Evolutionary conservation across 1,140 invertebrate species (phyloP).

Genomic region (Drosophila sulfurigaster): DNA sequence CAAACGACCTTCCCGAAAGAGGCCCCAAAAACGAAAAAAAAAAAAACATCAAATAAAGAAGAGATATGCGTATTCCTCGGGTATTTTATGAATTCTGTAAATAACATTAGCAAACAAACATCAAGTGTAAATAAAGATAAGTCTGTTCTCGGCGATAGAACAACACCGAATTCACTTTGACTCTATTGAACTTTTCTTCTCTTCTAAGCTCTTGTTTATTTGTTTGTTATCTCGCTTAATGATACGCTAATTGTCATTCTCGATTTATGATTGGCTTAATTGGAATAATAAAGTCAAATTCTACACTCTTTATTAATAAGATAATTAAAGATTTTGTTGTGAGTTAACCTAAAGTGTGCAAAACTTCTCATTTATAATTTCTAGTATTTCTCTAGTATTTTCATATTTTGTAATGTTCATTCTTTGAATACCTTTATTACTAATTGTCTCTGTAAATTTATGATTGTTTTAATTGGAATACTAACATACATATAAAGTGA

Average conservation of each 20-base stretch:
- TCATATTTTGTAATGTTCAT: too few relatives aligned
- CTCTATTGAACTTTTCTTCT: not conserved
- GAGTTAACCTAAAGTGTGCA: too few relatives aligned
- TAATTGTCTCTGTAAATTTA: too few relatives aligned
- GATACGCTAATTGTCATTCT: not conserved
- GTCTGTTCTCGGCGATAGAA: not conserved
- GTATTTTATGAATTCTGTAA: conserved; percentile 33
- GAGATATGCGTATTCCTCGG: conserved; percentile 28
- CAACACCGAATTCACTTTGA: conserved; percentile 9
- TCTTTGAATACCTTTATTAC: too few relatives aligned
- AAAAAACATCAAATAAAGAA: not conserved
- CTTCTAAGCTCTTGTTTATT: not conserved
- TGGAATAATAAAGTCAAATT: not conserved
- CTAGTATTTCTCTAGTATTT: too few relatives aligned
- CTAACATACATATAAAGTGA: too few relatives aligned
- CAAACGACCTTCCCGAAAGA: conserved; percentile 42
- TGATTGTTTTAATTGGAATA: too few relatives aligned
- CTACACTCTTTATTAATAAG: too few relatives aligned
- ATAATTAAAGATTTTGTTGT: too few relatives aligned
- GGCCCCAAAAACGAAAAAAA: not conserved
- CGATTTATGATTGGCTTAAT: not conserved
- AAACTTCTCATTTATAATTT: too few relatives aligned
- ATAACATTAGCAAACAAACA: conserved; percentile 21
- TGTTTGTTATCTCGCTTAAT: too few relatives aligned
- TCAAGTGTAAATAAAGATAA: conserved; percentile 22